These are phyloP conservation scores for Tipula confusa DNA, from an alignment of 2,888 invertebrate species.

Conservation along the genomic window DNA sequence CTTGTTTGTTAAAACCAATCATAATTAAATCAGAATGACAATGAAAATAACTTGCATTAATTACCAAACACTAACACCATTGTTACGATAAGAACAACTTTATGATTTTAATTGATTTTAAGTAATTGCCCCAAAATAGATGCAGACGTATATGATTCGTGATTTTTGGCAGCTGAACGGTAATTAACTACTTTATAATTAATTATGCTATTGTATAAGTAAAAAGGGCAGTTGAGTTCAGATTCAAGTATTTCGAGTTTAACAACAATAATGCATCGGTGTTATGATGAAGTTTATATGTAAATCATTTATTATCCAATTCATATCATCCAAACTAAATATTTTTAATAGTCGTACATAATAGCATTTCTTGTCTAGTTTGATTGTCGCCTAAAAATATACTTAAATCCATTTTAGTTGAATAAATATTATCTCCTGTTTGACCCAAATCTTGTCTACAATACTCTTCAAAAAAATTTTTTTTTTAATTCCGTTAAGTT, in stretches of 20 bases:
- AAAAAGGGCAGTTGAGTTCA: constrained; percentile 7
- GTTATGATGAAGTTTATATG: background rate
- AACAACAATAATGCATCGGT: background rate
- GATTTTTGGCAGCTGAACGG: background rate
- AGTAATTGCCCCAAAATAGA: background rate
- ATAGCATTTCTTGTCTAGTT: background rate
- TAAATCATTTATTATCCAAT: background rate
- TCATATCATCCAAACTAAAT: background rate
- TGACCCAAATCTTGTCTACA: background rate
- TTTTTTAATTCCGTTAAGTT: background rate
- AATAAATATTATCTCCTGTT: background rate
- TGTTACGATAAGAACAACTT: background rate
- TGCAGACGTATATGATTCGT: background rate
- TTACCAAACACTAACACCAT: background rate
- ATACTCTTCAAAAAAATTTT: background rate
- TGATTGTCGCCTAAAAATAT: background rate
- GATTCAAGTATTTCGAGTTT: background rate
- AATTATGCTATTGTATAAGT: no score
- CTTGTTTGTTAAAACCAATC: no score
- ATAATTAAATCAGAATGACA: background rate
- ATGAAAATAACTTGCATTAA: background rate
- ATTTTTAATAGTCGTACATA: background rate
- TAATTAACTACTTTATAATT: background rate
- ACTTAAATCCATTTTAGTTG: background rate
- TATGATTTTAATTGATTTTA: background rate